Base-by-base conservation (phyloP, 1,140 invertebrate genomes). In the Conopomorpha cramerella region DNA sequence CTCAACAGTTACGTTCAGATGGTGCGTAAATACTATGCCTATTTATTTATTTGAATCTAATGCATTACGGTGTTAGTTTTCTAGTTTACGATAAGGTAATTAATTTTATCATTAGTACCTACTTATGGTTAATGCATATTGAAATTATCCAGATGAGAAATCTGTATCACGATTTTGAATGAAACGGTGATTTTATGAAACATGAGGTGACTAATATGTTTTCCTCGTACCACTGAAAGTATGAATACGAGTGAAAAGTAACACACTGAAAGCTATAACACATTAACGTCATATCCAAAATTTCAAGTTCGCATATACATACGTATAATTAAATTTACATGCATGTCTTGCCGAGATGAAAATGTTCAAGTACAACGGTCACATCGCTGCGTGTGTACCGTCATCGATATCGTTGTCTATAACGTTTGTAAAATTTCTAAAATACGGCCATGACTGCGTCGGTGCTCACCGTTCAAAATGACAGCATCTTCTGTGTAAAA, bases 401-500 rank as follows among this genome's bases (percentile, higher is more conserved):
- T n/a, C n/a, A n/a, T n/a, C n/a, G n/a, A n/a, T n/a, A n/a, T n/a
- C n/a, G n/a, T 23, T 23, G 19, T 23, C 19, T 23, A 23, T 23
- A 23, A 23, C 30, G 8, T 46, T n/a, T n/a, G n/a, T n/a, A n/a
- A n/a, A n/a, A n/a, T n/a, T n/a, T n/a, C n/a, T n/a, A n/a, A n/a
- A n/a, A n/a, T n/a, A n/a, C n/a, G n/a, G n/a, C n/a, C n/a, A n/a
- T n/a, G n/a, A n/a, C n/a, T n/a, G n/a, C n/a, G n/a, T n/a, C n/a
- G n/a, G n/a, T n/a, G n/a, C n/a, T n/a, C n/a, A 76, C 71, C 67
- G 36, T 64, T 56, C 27, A 72, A 35, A 35, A 67, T 52, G 34
- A 76, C 59, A 16, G 71, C 65, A 50, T 76, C 71, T 2, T 71
- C 52, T 15, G 62, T 68, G 35, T 68, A 68, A 48, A 55, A 60